A percentile compares a stretch with the other conserved stretches of the same genome.
These are phyloP conservation scores for Eurytoma adleriae DNA, from an alignment of 2,888 invertebrate genomes.

Conservation along the genomic window DNA sequence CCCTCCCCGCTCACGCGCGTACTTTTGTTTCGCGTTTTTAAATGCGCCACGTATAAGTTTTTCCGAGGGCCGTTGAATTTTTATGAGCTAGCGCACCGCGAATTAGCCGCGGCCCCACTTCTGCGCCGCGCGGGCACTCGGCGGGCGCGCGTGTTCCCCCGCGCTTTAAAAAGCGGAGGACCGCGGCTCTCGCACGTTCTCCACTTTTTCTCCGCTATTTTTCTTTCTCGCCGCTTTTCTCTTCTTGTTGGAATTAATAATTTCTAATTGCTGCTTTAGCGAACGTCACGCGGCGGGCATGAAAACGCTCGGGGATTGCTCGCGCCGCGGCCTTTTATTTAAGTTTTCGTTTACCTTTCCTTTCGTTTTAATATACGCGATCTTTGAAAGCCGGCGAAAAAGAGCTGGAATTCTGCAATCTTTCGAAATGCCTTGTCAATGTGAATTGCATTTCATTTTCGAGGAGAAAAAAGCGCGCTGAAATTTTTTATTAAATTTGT, in stretches of 20 bases:
- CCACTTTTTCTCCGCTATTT: neutral
- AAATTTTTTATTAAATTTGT: too few relatives aligned
- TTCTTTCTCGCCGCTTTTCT: neutral
- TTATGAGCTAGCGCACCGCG: constrained; percentile 53
- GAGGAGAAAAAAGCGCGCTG: too few relatives aligned
- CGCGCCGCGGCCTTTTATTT: neutral
- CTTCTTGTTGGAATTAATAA: constrained; percentile 34
- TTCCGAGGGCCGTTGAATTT: constrained; percentile 55
- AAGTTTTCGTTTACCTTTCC: neutral
- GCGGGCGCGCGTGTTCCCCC: neutral
- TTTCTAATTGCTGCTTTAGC: constrained; percentile 35
- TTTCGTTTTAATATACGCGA: neutral
- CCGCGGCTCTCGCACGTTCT: neutral
- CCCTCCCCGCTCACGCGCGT: neutral
- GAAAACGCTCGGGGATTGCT: neutral
- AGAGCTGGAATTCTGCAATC: too few relatives aligned
- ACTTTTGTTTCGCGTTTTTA: constrained; percentile 53
- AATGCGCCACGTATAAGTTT: constrained; percentile 53
- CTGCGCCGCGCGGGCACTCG: neutral
- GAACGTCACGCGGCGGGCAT: neutral
- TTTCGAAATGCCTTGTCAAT: too few relatives aligned
- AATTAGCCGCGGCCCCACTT: constrained; percentile 37
- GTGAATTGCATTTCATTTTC: too few relatives aligned
- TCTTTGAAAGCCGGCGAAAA: too few relatives aligned
- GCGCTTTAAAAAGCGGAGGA: neutral